A percentile compares a stretch with the other conserved stretches of the same genome.
Evolutionary conservation across 2,113 vertebrate genomes (phyloP).

Genomic region (Oxyruncus cristatus): DNA sequence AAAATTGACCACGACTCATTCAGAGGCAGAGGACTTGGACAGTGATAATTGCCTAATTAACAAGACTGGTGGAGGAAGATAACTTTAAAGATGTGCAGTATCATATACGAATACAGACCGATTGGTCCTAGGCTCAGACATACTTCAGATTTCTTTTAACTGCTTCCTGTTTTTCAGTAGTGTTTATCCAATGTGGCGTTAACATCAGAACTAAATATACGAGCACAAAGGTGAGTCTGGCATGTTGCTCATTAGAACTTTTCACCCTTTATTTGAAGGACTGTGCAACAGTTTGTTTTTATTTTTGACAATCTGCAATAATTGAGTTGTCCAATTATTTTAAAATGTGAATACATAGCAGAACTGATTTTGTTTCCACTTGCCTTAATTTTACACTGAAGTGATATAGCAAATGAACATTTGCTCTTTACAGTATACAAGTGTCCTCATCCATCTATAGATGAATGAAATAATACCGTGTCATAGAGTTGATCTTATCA

Average conservation of each 20-base stretch:
- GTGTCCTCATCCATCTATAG: not conserved
- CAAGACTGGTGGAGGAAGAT: not conserved
- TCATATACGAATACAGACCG: not conserved
- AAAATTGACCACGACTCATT: not conserved
- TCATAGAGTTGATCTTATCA: not conserved
- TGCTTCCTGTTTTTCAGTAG: not conserved
- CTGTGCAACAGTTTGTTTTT: not conserved
- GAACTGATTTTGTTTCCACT: not conserved
- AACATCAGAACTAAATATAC: not conserved
- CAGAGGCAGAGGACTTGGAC: not conserved
- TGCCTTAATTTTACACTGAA: not conserved
- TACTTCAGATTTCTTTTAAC: not conserved
- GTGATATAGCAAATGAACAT: not conserved
- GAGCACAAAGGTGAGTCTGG: not conserved
- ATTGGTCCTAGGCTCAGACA: not conserved
- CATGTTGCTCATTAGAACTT: not conserved
- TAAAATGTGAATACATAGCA: not conserved
- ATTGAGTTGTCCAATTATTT: not conserved
- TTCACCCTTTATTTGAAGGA: not conserved
- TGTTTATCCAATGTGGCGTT: not conserved
- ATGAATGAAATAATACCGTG: not conserved
- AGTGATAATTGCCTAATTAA: slow-evolving; percentile 12
- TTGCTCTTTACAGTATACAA: not conserved
- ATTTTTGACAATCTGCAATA: not conserved
- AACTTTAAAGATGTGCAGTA: not conserved